These are phyloP conservation scores for Lota lota DNA, from an alignment of 2,113 vertebrate species.

Conservation along the genomic window DNA sequence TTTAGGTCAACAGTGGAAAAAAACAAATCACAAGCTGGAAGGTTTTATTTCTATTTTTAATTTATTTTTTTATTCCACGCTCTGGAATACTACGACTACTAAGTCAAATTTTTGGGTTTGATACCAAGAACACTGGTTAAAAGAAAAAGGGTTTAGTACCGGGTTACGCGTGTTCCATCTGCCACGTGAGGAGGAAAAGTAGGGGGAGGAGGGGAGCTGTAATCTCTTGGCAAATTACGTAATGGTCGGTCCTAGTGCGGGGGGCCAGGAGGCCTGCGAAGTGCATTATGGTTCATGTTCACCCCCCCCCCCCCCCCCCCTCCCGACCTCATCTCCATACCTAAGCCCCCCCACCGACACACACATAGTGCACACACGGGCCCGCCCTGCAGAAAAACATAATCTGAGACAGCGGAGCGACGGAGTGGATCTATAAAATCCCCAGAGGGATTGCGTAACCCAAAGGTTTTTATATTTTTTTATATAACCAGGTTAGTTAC, in stretches of 20 bases:
- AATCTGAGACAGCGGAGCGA: constrained; percentile 57
- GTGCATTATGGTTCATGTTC: constrained; percentile 34
- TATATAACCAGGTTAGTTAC: constrained; percentile 66
- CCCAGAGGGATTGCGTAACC: constrained; percentile 69
- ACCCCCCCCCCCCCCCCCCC: constrained; percentile 22
- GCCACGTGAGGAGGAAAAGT: not conserved
- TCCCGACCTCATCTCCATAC: not conserved
- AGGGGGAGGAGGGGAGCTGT: not conserved
- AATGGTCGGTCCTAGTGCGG: constrained; percentile 51
- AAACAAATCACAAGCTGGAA: too few species aligned
- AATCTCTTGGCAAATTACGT: constrained; percentile 44
- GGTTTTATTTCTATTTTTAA: not conserved
- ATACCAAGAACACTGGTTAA: constrained; percentile 7
- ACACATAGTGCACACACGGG: constrained; percentile 20
- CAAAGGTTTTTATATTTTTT: constrained; percentile 53
- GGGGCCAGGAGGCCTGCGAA: constrained; percentile 22
- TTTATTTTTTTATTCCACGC: not conserved
- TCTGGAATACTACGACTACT: too few species aligned
- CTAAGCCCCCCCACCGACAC: not conserved
- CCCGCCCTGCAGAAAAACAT: constrained; percentile 57
- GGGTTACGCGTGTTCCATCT: constrained; percentile 1
- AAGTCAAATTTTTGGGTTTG: too few species aligned
- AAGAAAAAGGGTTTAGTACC: constrained; percentile 33
- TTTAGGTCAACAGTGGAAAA: not conserved
- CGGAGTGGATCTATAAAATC: constrained; percentile 65